Base-by-base conservation (phyloP, 2,797 vertebrate genomes). In the Garrulus glandarius region DNA sequence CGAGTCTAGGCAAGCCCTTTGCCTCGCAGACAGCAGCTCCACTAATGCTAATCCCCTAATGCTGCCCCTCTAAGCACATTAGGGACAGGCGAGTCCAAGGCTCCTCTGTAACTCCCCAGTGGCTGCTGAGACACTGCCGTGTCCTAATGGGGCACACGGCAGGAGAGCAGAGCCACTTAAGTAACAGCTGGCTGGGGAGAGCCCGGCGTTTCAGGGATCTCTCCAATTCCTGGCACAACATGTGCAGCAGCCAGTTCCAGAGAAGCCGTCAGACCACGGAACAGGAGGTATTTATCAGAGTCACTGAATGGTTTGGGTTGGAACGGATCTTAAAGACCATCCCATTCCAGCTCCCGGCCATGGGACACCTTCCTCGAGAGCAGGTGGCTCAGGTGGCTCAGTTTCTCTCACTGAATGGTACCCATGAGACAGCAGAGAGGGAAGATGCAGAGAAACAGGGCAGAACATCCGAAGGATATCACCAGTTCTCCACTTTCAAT, bases 11-110 rank as follows among this genome's bases (percentile, higher is more conserved):
- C 43, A 8, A 93, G 21, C 87, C 53, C 68, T 84, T 5, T 0
- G 15, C 76, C 88, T 49, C 1, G 39, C 85, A 89, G 93, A 36
- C 78, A 81, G 74, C 84, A 32, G 81, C 88, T 56, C 47, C 1
- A 3, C 71, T 39, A 57, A 37, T 3, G 26, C 56, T 19, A 23
- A 91, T 84, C 90, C 91, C 49, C 70, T 36, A 46, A 59, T 3
- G 67, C 56, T 47, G 32, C 86, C 60, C 47, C 69, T 61, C 69
- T 24, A 70, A 90, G 67, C 84, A 84, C 77, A 79, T 64, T 22
- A 87, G 92, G 78, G 76, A 72, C 52, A 14, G 65, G 5, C 2
- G 1, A 77, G 37, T 5, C 44, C 68, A 7, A 57, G 85, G 71
- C 87, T 74, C 80, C 44, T 43, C 71, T 53, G 86, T 10, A 65